Percentiles rank a stretch among this genome's conserved stretches.
phyloP scores from a whole-genome alignment of 2,888 invertebrate genomes.

The Caradrina clavipalpis region DNA sequence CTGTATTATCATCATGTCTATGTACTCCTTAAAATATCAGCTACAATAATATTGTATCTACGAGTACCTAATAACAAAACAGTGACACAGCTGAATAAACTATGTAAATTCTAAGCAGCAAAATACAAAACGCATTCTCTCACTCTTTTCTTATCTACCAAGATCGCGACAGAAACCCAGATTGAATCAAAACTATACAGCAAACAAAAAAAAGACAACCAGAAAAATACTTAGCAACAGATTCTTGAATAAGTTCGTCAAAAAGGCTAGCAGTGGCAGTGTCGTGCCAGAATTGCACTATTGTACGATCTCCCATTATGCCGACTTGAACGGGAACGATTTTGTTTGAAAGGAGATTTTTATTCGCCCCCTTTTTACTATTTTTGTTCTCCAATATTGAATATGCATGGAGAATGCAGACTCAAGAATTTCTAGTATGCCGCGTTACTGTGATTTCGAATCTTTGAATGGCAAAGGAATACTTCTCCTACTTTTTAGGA shows the following conservation, averaged over 20 bases:
- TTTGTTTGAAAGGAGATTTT: conserved; percentile 64
- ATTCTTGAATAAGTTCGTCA: conserved; percentile 45
- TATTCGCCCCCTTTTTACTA: conserved; percentile 51
- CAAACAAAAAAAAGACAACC: conserved; percentile 9
- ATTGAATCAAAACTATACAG: conserved; percentile 25
- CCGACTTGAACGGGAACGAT: conserved; percentile 61
- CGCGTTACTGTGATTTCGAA: conserved; percentile 47
- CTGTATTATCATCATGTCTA: too few species aligned
- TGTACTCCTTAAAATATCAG: too few species aligned
- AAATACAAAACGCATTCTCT: background rate
- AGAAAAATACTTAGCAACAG: conserved; percentile 39
- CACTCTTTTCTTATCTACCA: background rate
- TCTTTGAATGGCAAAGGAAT: conserved; percentile 53
- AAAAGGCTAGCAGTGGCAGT: conserved; percentile 32
- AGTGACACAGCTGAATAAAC: background rate
- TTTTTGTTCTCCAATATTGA: conserved; percentile 57
- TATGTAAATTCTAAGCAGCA: background rate
- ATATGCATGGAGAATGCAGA: conserved; percentile 60
- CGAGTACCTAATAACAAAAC: too few species aligned
- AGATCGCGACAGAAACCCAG: conserved; percentile 1
- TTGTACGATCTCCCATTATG: conserved; percentile 60
- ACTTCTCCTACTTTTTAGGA: conserved; percentile 45
- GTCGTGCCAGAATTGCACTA: conserved; percentile 57
- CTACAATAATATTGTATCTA: too few species aligned
- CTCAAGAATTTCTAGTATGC: conserved; percentile 45